Conservation (phyloP, 2,888 invertebrate species). For the Chesias legatella region DNA sequence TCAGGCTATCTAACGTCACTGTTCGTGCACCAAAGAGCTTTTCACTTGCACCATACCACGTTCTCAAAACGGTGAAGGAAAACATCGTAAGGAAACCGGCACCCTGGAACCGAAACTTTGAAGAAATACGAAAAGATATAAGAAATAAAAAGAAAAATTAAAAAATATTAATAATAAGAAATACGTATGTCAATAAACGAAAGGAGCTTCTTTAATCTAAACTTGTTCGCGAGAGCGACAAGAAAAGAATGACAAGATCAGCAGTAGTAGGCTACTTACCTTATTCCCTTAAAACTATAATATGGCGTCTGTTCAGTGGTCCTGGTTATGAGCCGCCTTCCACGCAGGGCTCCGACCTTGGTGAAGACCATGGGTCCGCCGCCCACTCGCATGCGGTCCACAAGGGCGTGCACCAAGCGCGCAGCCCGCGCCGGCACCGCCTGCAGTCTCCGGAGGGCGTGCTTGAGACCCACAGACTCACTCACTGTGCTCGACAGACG, state of each 20-base stretch:
- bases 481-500: slow-evolving; percentile 70
- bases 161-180: too few species aligned
- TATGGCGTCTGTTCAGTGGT: slow-evolving; percentile 63
- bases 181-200: too few species aligned
- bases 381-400: slow-evolving; percentile 76
- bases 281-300: slow-evolving; percentile 74
- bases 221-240: too few species aligned
- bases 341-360: slow-evolving; percentile 60
- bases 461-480: slow-evolving; percentile 72
- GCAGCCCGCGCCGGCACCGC: slow-evolving; percentile 73
- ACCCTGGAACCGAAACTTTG: too few species aligned
- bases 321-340: slow-evolving; percentile 63
- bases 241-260: too few species aligned
- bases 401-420: slow-evolving; percentile 69
- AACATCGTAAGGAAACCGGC: too few species aligned
- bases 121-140: not conserved
- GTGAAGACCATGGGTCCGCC: slow-evolving; percentile 70
- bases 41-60: too few species aligned
- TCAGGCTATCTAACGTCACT: too few species aligned
- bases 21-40: too few species aligned
- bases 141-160: not conserved
- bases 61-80: too few species aligned
- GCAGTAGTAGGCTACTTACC: too few species aligned
- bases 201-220: too few species aligned
- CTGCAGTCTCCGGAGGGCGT: slow-evolving; percentile 68